These are phyloP conservation scores for Acomys russatus DNA, from an alignment of 2,797 vertebrate genomes.

Conservation along the genomic window DNA sequence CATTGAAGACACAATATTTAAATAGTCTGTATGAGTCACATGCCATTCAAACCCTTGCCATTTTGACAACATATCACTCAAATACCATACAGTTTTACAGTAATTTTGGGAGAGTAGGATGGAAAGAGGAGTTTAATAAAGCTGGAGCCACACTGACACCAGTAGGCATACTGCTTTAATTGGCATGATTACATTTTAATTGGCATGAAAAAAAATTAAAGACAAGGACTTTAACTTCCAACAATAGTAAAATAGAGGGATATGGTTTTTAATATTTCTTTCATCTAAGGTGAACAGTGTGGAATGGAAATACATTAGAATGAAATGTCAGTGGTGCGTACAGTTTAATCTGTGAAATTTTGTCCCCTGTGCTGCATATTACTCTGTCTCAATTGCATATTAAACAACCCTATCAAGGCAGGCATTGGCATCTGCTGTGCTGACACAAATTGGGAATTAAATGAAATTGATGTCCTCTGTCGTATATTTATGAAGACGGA, in stretches of 20 bases:
- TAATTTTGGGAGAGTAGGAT: constrained; percentile 78
- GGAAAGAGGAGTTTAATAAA: constrained; percentile 85
- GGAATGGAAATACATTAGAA: constrained; percentile 93
- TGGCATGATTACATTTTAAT: constrained; percentile 95
- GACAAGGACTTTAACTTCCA: constrained; percentile 92
- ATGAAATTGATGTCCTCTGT: constrained; percentile 99
- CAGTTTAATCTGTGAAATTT: constrained; percentile 94
- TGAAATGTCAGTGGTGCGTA: constrained; percentile 94
- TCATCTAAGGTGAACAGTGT: constrained; percentile 92
- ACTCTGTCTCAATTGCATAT: constrained; percentile 97
- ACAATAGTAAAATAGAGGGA: constrained; percentile 93
- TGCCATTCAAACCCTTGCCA: constrained; percentile 73
- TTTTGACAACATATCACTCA: constrained; percentile 84
- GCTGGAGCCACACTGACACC: constrained; percentile 84
- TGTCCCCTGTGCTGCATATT: constrained; percentile 94
- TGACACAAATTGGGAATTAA: constrained; percentile 99
- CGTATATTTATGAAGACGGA: constrained; percentile 97
- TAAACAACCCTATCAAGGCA: constrained; percentile 98
- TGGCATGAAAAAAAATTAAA: constrained; percentile 92
- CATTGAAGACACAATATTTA: constrained; percentile 72
- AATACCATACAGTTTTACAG: constrained; percentile 85
- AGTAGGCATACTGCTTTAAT: constrained; percentile 91
- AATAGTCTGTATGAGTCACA: constrained; percentile 78
- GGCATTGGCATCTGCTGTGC: constrained; percentile 98
- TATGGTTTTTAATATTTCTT: constrained; percentile 93